Conservation (phyloP, 2,113 vertebrate species). For the Scophthalmus maximus region DNA sequence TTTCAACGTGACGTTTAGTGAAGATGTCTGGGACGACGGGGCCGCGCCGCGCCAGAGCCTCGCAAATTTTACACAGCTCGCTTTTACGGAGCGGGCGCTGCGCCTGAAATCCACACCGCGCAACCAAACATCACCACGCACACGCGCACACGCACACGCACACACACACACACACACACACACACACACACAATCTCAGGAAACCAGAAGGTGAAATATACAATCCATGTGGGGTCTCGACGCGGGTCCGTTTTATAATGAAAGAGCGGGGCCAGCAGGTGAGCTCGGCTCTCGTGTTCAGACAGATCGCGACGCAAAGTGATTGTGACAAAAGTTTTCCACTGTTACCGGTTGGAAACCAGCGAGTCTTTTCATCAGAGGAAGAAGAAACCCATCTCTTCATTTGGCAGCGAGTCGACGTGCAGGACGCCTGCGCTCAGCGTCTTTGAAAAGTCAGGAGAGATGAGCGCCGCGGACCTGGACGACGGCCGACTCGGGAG, state of each 20-base stretch:
- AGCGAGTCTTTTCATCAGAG: conserved; percentile 24
- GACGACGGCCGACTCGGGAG: conserved; percentile 51
- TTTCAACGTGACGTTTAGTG: conserved; percentile 50
- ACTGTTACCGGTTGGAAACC: conserved; percentile 7
- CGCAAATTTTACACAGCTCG: conserved; percentile 53
- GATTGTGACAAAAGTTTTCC: conserved; percentile 21
- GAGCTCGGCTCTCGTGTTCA: conserved; percentile 3
- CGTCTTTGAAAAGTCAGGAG: conserved; percentile 47
- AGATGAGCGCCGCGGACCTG: conserved; percentile 24
- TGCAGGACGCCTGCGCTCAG: conserved; percentile 51
- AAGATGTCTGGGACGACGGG: conserved; percentile 56
- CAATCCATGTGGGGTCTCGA: neutral
- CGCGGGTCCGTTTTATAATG: conserved; percentile 3
- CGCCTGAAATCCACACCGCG: conserved; percentile 38
- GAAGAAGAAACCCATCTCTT: conserved; percentile 18
- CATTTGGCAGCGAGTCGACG: conserved; percentile 43
- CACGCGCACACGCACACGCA: neutral
- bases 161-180: neutral
- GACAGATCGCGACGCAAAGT: conserved; percentile 2
- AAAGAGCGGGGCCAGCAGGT: conserved; percentile 1
- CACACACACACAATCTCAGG: neutral
- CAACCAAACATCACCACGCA: conserved; percentile 7
- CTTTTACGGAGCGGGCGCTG: conserved; percentile 44
- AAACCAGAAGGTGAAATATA: neutral
- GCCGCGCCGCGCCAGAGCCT: conserved; percentile 50